Base-by-base conservation (phyloP, 2,888 invertebrate genomes). In the Tanytarsus gracilentus region DNA sequence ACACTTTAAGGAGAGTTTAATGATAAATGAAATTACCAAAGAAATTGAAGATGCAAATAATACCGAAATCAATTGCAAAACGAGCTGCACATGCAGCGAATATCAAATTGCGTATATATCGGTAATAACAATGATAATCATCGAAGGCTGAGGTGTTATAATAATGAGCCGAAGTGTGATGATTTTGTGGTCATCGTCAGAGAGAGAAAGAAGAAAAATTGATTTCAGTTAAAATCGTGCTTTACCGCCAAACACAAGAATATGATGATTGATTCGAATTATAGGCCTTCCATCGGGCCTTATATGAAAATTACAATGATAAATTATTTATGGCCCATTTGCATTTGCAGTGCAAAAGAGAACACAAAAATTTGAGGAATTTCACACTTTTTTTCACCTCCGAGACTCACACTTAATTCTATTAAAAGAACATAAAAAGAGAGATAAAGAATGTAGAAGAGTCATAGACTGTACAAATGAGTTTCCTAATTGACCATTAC, bases 181-280 rank as follows among this genome's bases (percentile, higher is more conserved):
- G 40, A 53, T 53, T 53, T 55, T 55, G 55, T 33, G 55, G 55
- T 55, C 55, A 55, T 55, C 55, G 40, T 52, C 55, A 33, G n/a
- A 18, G n/a, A n/a, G n/a, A n/a, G n/a, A n/a, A n/a, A n/a, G n/a
- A n/a, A n/a, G n/a, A 18, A 26, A 55, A 55, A 55, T 55, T 55
- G 55, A 55, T 55, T 55, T 55, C 40, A 40, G 14, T 21, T 4
- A 25, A 55, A 40, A 26, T 40, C 55, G 40, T 40, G 26, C 21
- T 18, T 44, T 7, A 23, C 23, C 23, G 21, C n/a, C 33, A 11
- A 9, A 33, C 44, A 23, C 21, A n/a, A 18, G 21, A 44, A 18
- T 23, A 44, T 23, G 16, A 14, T 55, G 55, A 55, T 55, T 55
- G 55, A 55, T 55, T 55, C 40, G 55, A 55, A 55, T 55, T 52